These are phyloP conservation scores for Nesogale talazaci DNA, from an alignment of 2,113 vertebrate species.

Conservation along the genomic window DNA sequence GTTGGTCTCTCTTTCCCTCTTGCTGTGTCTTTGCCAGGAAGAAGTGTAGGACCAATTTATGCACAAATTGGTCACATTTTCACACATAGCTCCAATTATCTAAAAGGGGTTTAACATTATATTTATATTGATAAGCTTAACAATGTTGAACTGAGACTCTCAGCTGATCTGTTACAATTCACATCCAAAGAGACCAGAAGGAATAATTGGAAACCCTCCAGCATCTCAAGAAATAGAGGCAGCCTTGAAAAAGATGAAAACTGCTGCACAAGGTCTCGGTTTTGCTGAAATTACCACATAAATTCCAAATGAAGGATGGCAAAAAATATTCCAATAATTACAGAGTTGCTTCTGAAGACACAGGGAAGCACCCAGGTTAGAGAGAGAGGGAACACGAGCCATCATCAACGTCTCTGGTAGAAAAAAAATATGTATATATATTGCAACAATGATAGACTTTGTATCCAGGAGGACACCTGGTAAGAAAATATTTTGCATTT, in stretches of 20 bases:
- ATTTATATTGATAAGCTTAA: constrained; percentile 90
- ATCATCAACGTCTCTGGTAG: constrained; percentile 62
- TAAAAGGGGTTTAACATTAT: constrained; percentile 88
- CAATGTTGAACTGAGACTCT: constrained; percentile 87
- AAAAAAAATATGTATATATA: constrained; percentile 26
- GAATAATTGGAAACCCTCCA: constrained; percentile 89
- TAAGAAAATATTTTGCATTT: constrained; percentile 68
- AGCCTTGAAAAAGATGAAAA: constrained; percentile 89
- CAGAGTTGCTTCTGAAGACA: constrained; percentile 81
- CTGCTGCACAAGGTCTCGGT: constrained; percentile 86
- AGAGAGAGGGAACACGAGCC: constrained; percentile 62
- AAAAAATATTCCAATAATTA: constrained; percentile 86
- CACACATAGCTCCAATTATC: constrained; percentile 89
- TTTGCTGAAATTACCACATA: constrained; percentile 89
- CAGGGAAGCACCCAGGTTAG: constrained; percentile 77
- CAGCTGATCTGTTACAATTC: constrained; percentile 88
- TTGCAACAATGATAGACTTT: constrained; percentile 68
- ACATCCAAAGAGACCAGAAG: constrained; percentile 90
- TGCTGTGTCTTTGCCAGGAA: constrained; percentile 79
- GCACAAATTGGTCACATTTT: constrained; percentile 87
- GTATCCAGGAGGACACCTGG: constrained; percentile 61
- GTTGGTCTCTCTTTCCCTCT: constrained; percentile 70
- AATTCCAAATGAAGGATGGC: constrained; percentile 87
- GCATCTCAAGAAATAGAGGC: constrained; percentile 87
- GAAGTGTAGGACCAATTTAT: constrained; percentile 85